These are phyloP conservation scores for Fragum fragum DNA, from an alignment of 2,888 invertebrate species.

Conservation along the genomic window DNA sequence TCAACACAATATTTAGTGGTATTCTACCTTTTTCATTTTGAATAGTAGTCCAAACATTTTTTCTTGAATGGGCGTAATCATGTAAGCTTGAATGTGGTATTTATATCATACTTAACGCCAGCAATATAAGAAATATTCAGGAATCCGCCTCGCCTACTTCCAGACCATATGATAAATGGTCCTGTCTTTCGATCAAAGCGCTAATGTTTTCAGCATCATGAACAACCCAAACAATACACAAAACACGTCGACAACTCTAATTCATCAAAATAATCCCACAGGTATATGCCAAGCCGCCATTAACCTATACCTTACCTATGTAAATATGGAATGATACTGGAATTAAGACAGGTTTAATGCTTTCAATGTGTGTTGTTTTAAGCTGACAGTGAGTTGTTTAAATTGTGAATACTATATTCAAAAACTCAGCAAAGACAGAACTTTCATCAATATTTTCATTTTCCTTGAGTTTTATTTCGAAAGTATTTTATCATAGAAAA, in stretches of 20 bases:
- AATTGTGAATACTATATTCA: no score
- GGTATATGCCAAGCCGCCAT: conserved; percentile 15
- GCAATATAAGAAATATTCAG: not conserved
- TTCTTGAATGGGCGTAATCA: no score
- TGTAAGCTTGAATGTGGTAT: not conserved
- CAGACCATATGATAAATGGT: conserved; percentile 22
- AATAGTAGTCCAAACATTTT: no score
- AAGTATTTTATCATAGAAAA: no score
- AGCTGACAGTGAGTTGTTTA: no score
- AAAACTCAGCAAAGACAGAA: no score
- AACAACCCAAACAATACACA: conserved; percentile 21
- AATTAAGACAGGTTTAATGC: no score
- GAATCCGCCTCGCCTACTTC: conserved; percentile 6
- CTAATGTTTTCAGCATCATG: conserved; percentile 29
- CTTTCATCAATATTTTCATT: no score
- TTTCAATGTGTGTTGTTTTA: no score
- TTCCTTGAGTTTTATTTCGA: no score
- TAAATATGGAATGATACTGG: not conserved
- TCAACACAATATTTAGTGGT: no score
- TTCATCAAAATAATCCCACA: conserved; percentile 12
- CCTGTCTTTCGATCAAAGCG: conserved; percentile 17
- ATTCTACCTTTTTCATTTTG: no score
- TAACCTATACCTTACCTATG: conserved; percentile 8
- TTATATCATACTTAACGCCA: conserved; percentile 6
- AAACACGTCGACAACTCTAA: conserved; percentile 18